Evolutionary conservation across 64 coral and sea anemone species (phyloP).

Genomic region (Astreopora myriophthalma): DNA sequence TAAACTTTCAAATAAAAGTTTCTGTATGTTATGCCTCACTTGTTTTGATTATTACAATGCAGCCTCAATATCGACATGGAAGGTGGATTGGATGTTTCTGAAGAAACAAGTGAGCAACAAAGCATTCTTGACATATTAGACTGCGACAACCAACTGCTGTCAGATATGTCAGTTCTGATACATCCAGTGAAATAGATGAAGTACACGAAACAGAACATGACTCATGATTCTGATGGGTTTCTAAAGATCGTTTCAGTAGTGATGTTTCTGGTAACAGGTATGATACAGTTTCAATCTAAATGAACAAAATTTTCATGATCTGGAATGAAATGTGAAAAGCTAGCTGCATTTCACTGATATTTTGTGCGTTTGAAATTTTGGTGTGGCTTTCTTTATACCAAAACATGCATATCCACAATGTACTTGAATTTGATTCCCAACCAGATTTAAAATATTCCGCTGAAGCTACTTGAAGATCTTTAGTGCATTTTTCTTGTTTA

Average conservation of each 20-base stretch:
- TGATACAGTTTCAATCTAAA: not conserved
- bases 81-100: too few species aligned
- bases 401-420: not conserved
- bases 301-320: not conserved
- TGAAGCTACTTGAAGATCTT: not conserved
- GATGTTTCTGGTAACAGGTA: not conserved
- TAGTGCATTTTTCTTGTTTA: not conserved
- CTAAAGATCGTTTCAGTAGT: not conserved
- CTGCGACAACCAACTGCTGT: too few species aligned
- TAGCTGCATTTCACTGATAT: not conserved
- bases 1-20: too few species aligned
- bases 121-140: too few species aligned
- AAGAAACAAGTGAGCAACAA: too few species aligned
- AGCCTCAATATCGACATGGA: too few species aligned
- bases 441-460: not conserved
- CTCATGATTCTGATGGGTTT: not conserved
- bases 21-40: too few species aligned
- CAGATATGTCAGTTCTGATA: too few species aligned
- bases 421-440: not conserved
- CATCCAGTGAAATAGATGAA: not conserved
- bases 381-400: not conserved
- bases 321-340: not conserved
- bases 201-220: not conserved
- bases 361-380: not conserved
- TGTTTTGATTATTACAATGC: too few species aligned